Evolutionary conservation across 2,113 vertebrate species (phyloP), one percentile per base, ranked within the genome.

Genomic region (Spea multiplicata): DNA sequence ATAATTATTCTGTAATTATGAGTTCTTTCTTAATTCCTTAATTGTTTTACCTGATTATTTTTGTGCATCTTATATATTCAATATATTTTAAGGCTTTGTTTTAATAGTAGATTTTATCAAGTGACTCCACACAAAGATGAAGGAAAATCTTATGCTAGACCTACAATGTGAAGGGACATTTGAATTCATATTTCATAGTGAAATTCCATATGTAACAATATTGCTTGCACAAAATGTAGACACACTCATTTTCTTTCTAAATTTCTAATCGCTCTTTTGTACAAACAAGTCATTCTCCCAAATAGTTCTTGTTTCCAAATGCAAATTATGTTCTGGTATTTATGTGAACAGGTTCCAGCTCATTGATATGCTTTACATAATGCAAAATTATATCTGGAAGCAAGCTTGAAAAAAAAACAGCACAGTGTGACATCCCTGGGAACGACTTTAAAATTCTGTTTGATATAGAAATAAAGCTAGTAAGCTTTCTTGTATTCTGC

Each of bases 341-440:
- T 52, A 59, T 80, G 64, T 80, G 78, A 80, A 74, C 77, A 80
- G 74, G 78, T 80, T 80, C 78, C 78, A 80, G 71, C 78, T 80
- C 71, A 80, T 80, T 80, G 78, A 80, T 80, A 80, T 80, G 78
- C 78, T 80, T 80, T 80, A 74, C 78, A 80, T 74, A 80, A 80
- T 80, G 78, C 78, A 80, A 80, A 77, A 73, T 68, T 64, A 68
- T 74, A 68, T 80, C 71, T 74, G 65, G 64, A 74, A 80, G 78
- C 78, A 74, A 80, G 76, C 76, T 55, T 79, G 78, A 80, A 80
- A 73, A 80, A 78, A 71, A 80, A 80, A 50, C 71, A 68, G 71
- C 71, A 59, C 71, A 80, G 78, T 80, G 78, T 80, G 78, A 80
- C 78, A 80, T 80, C 71, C 44, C 71, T 68, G 45, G 78, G 64